A percentile compares a stretch with the other conserved stretches of the same genome.
These are phyloP conservation scores for Pteronotus mesoamericanus DNA, from an alignment of 2,797 vertebrate genomes.

Conservation along the genomic window DNA sequence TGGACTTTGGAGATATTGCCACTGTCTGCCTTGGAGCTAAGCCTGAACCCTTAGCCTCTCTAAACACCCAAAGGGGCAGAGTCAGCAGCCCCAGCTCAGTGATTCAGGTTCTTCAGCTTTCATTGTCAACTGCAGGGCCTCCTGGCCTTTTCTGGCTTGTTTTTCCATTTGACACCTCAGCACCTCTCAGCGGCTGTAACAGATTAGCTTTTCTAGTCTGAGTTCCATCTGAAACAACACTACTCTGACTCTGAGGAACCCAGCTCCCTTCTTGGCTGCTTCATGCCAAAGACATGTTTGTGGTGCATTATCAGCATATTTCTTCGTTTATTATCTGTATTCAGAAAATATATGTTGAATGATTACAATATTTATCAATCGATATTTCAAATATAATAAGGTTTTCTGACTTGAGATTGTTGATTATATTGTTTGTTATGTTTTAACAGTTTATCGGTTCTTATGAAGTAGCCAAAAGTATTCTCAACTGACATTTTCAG, in stretches of 20 bases:
- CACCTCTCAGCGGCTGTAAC: not conserved
- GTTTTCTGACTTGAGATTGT: not conserved
- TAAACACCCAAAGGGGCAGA: not conserved
- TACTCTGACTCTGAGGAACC: not conserved
- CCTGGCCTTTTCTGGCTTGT: not conserved
- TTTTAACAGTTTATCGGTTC: not conserved
- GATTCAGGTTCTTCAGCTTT: not conserved
- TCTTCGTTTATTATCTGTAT: not conserved
- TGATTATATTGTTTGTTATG: not conserved
- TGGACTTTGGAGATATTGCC: not conserved
- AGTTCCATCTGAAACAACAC: not conserved
- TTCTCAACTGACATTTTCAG: not conserved
- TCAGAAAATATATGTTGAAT: not conserved
- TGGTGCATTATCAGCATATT: not conserved
- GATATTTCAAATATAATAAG: not conserved
- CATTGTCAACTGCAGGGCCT: not conserved
- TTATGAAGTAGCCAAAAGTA: not conserved
- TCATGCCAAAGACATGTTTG: not conserved
- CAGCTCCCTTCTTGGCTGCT: not conserved
- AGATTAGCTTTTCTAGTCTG: not conserved
- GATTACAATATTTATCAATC: not conserved
- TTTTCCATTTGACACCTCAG: not conserved
- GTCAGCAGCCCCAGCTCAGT: not conserved
- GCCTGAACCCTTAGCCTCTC: not conserved
- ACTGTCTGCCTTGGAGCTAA: not conserved